Base-by-base conservation (phyloP, 2,888 invertebrate genomes). In the Pristionchus mayeri region DNA sequence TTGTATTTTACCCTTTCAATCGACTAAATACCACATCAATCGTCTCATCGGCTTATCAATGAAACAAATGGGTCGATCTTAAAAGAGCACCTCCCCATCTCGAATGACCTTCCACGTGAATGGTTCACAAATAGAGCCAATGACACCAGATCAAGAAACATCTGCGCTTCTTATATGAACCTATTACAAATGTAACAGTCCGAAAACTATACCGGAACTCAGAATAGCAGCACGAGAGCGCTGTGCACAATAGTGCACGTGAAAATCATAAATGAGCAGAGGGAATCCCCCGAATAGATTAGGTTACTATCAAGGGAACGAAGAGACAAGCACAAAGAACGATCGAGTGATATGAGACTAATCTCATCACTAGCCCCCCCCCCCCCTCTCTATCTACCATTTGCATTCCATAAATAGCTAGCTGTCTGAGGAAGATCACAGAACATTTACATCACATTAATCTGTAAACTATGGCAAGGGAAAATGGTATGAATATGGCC, bases 241-340 rank as follows among this genome's bases (percentile, higher is more conserved):
- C 24, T 67, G 11, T 21, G 13, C 3, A 7, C 13, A 67, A 67
- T 18, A 67, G 24, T 37, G 34, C 34, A 37, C 67, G 67, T 67
- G 67, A 67, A 37, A 34, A 21, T 21, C 18, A 37, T 18, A 18
- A 18, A 67, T 27, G 57, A 60, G 30, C 57, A 60, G 67, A 67
- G 67, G 67, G 67, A 18, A 67, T 67, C 67, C 67, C 67, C 67
- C 67, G 67, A 67, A 37, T 37, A 13, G 67, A 67, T 67, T 67
- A 37, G 37, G 6, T 21, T 63, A 37, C 34, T 71, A 71, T 71
- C 71, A 44, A 71, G n/a, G 71, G 40, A 71, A 71, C 71, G 54
- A 67, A 67, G 37, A 71, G 44, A 44, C 37, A 4, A 54, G 54
- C 54, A 71, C 71, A 71, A 21, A 71, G 71, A 71, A 40, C 71